Conservation (phyloP, 2,888 invertebrate genomes). For the Acleris holmiana region DNA sequence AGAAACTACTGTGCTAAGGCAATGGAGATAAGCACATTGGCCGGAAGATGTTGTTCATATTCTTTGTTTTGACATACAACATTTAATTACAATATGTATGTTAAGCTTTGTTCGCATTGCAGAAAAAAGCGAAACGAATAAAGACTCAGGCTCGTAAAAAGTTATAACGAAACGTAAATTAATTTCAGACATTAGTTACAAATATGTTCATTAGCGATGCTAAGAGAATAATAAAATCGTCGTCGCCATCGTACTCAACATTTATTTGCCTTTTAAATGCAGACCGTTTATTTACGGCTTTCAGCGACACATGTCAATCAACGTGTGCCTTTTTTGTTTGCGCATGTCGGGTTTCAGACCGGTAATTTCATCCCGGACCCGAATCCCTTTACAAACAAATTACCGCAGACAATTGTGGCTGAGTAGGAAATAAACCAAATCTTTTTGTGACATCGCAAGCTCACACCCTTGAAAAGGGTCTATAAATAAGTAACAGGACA, state of each 20-base stretch:
- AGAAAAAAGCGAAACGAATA: background rate
- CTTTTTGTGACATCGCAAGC: slow-evolving; percentile 14
- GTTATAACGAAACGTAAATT: slow-evolving; percentile 9
- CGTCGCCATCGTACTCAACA: background rate
- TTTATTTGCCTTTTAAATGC: slow-evolving; percentile 1
- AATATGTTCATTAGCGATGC: slow-evolving; percentile 9
- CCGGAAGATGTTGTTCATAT: background rate
- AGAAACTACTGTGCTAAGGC: slow-evolving; percentile 10
- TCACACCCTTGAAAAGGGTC: slow-evolving; percentile 32
- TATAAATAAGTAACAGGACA: slow-evolving; percentile 42
- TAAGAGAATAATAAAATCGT: slow-evolving; percentile 8
- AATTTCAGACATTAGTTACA: slow-evolving; percentile 9
- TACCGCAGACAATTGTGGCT: slow-evolving; percentile 4
- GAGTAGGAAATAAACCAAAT: slow-evolving; percentile 14
- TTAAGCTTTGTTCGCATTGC: background rate
- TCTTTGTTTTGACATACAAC: background rate
- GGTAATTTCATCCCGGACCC: background rate
- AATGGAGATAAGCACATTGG: slow-evolving; percentile 18
- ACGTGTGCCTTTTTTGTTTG: background rate
- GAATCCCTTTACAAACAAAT: slow-evolving; percentile 8
- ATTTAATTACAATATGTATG: background rate
- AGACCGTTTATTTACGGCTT: background rate
- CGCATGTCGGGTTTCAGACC: background rate
- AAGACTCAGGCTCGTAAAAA: slow-evolving; percentile 3
- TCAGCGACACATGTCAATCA: slow-evolving; percentile 4